phyloP scores from a whole-genome alignment of 2,113 vertebrate species.

The Hydropotes inermis region DNA sequence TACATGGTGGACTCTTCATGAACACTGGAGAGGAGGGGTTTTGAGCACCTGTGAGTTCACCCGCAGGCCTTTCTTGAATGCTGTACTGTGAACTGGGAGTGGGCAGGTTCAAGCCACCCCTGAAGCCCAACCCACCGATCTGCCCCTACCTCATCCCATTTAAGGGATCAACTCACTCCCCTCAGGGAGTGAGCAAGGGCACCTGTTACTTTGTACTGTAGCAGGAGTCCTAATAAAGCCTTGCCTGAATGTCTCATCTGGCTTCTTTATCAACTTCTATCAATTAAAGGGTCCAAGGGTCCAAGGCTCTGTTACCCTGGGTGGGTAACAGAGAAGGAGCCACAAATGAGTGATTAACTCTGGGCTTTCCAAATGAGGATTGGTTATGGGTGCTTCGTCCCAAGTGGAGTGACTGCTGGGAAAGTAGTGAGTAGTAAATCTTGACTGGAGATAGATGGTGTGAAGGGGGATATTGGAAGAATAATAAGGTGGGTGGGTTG shows the following conservation, averaged over 20 bases:
- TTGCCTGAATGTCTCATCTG: background rate
- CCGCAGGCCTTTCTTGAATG: background rate
- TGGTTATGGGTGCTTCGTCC: background rate
- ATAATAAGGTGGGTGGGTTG: background rate
- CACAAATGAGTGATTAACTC: background rate
- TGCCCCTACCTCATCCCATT: background rate
- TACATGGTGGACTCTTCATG: background rate
- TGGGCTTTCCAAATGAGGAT: background rate
- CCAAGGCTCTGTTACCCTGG: background rate
- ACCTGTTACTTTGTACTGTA: background rate
- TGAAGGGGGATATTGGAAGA: background rate
- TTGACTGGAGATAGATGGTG: background rate
- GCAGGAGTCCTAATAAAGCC: background rate
- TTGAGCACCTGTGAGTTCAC: background rate
- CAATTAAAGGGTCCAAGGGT: background rate
- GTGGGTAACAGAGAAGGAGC: background rate
- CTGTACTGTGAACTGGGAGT: background rate
- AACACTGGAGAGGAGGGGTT: background rate
- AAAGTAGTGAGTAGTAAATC: background rate
- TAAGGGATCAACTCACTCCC: background rate
- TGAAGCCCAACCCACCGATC: background rate
- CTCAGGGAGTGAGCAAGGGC: background rate
- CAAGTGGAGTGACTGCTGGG: background rate
- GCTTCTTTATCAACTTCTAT: background rate
- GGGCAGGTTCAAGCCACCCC: background rate